These are phyloP conservation scores for Aspiorhynchus laticeps DNA, from an alignment of 2,113 vertebrate genomes.

Conservation along the genomic window DNA sequence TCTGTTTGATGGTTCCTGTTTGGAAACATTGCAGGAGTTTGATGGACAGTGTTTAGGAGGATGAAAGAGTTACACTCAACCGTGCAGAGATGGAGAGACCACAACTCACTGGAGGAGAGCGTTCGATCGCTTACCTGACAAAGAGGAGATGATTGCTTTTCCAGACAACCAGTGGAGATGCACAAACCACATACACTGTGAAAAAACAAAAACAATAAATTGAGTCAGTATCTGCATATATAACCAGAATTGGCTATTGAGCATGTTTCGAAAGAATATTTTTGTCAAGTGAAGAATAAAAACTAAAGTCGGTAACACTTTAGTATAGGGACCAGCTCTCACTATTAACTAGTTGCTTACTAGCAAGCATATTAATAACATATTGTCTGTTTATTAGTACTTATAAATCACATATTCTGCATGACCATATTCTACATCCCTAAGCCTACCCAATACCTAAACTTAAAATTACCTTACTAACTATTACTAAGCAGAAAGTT, in stretches of 20 bases:
- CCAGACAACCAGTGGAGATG: neutral
- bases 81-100: neutral
- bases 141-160: neutral
- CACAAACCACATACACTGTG: neutral
- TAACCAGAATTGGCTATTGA: neutral
- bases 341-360: too few species aligned
- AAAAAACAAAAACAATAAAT: neutral
- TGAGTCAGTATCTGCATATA: neutral
- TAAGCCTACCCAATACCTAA: too few species aligned
- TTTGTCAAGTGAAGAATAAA: neutral
- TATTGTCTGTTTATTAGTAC: too few species aligned
- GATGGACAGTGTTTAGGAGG: neutral
- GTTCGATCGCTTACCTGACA: slow-evolving; percentile 17
- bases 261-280: neutral
- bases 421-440: too few species aligned
- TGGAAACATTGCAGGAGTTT: neutral
- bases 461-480: too few species aligned
- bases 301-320: too few species aligned
- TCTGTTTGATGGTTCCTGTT: neutral
- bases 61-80: neutral
- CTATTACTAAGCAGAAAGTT: too few species aligned
- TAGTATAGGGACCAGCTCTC: too few species aligned
- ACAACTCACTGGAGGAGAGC: neutral
- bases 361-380: too few species aligned
- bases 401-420: too few species aligned